A percentile compares a stretch with the other conserved stretches of the same genome.
phyloP scores from a whole-genome alignment of 2,113 vertebrate species.

The Chionodraco myersi region DNA sequence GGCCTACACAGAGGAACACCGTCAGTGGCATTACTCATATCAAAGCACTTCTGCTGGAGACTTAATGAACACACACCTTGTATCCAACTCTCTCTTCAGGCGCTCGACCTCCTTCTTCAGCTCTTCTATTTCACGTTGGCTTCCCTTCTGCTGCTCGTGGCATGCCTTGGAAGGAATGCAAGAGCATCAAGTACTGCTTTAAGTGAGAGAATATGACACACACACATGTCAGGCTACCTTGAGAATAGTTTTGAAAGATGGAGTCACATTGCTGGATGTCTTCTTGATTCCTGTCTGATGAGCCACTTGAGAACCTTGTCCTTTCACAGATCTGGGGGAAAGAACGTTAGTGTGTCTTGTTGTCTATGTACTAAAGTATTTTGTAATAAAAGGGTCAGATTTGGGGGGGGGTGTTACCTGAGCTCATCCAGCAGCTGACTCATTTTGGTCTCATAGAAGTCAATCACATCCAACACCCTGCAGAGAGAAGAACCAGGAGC shows the following conservation, averaged over 20 bases:
- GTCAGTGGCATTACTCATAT: no score
- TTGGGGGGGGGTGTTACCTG: slow-evolving; percentile 73
- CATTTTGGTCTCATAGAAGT: slow-evolving; percentile 89
- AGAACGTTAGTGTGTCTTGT: neutral
- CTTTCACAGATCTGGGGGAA: slow-evolving; percentile 74
- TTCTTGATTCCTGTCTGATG: slow-evolving; percentile 58
- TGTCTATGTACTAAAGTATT: no score
- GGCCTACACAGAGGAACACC: slow-evolving; percentile 72
- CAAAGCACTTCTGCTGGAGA: no score
- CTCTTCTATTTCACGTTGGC: slow-evolving; percentile 80
- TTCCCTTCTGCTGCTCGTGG: slow-evolving; percentile 86
- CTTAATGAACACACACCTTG: slow-evolving; percentile 75
- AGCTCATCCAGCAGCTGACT: slow-evolving; percentile 80
- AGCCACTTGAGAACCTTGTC: slow-evolving; percentile 48
- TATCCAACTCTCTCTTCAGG: slow-evolving; percentile 86
- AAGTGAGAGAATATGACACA: rapidly evolving
- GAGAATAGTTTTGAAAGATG: slow-evolving; percentile 84
- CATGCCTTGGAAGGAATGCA: slow-evolving; percentile 75
- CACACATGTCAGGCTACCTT: slow-evolving; percentile 74
- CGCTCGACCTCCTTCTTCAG: slow-evolving; percentile 83
- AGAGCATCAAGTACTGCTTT: neutral
- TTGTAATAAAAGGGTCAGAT: no score
- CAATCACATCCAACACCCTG: slow-evolving; percentile 89
- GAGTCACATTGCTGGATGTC: slow-evolving; percentile 50
- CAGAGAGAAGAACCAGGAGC: slow-evolving; percentile 20